Percentiles rank a stretch among this genome's conserved stretches.
Evolutionary conservation across 2,797 vertebrate species (phyloP).

Genomic region (Neopelma chrysocephalum): DNA sequence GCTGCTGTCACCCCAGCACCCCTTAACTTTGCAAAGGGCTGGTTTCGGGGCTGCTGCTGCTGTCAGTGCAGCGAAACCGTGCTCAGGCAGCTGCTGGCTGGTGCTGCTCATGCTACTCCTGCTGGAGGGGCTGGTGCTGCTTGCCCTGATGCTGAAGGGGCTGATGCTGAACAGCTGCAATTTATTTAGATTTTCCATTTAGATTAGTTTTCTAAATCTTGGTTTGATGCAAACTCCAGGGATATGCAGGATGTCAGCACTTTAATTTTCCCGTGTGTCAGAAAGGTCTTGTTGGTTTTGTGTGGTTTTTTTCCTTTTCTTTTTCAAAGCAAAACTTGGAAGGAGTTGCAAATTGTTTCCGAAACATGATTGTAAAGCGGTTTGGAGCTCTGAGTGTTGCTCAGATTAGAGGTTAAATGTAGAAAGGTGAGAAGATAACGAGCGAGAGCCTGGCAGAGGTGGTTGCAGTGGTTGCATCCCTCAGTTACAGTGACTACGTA

Average conservation of each 20-base stretch:
- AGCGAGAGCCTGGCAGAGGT: rapidly evolving
- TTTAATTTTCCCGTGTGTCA: rapidly evolving
- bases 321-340: not conserved
- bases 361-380: not conserved
- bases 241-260: not conserved
- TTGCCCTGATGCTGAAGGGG: not conserved
- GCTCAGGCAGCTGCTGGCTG: not conserved
- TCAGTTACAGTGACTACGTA: rapidly evolving
- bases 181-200: not conserved
- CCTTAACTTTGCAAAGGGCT: not conserved
- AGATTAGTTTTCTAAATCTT: not conserved
- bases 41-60: not conserved
- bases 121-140: not conserved
- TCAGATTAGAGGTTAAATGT: not conserved
- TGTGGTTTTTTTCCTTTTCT: not conserved
- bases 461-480: not conserved
- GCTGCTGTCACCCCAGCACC: not conserved
- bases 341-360: not conserved
- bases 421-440: not conserved
- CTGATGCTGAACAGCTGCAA: not conserved
- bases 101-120: not conserved
- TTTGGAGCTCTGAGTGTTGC: not conserved
- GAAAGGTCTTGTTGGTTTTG: not conserved
- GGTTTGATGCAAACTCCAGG: not conserved
- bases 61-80: not conserved